Base-by-base conservation (phyloP, 2,113 vertebrate genomes). In the Nycticryphes semicollaris region DNA sequence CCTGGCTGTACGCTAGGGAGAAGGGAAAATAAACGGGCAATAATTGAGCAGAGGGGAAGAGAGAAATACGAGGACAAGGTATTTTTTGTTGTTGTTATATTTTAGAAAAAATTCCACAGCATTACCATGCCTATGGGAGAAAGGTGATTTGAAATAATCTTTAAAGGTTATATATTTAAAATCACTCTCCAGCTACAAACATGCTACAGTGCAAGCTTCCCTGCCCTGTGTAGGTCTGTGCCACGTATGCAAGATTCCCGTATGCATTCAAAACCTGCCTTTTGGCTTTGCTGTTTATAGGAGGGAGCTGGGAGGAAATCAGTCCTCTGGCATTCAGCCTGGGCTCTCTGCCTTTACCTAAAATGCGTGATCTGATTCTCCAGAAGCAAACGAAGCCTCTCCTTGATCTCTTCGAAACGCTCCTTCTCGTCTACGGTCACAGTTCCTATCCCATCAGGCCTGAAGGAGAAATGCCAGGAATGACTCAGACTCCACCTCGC, bases 311-410 rank as follows among this genome's bases (percentile, higher is more conserved):
- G 68, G 95, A 96, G 91, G 89, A 91, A 93, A 95, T 53, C 47
- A 53, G 72, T 83, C 51, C 75, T 78, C 54, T 75, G 28, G 0
- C 75, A 35, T 33, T 60, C 76, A 85, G 79, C 68, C 84, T 76
- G 87, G 80, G 87, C 53, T 85, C 70, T 67, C 82, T 87, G 90
- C 89, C 84, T 96, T 98, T 98, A 99, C 99, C 99, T 99, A 98
- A 99, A 99, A 98, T 99, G 99, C 41, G 99, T 99, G 89, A 99
- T 99, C 98, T 99, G 99, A 97, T 99, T 99, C 97, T 99, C 99
- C 95, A 99, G 96, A 83, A 99, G 98, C 86, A 99, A 98, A 28
- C 99, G 98, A 50, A 99, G 98, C 82, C 99, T 98, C 93, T 99
- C 99, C 97, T 99, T 99, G 98, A 99, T 99, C 96, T 99, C 99